Percentiles rank a stretch among this genome's conserved stretches.
These are phyloP conservation scores for Sternotherus odoratus DNA, from an alignment of 2,797 vertebrate species.

Conservation along the genomic window DNA sequence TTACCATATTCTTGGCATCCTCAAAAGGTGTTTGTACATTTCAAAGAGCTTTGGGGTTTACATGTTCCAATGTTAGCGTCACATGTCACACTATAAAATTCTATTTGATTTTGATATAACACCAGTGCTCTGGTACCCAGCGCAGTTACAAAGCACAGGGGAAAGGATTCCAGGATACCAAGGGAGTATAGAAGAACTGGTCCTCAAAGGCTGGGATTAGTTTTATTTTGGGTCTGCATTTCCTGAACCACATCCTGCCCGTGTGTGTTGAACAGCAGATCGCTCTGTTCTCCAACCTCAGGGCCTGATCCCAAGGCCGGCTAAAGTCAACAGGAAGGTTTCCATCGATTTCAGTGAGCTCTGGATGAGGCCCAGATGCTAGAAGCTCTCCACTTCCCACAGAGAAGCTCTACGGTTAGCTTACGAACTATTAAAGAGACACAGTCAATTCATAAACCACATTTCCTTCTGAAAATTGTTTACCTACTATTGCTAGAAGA, in stretches of 20 bases:
- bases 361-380: neutral
- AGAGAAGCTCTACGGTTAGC: neutral
- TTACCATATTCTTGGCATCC: neutral
- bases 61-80: neutral
- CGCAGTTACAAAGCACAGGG: neutral
- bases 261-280: neutral
- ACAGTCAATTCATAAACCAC: neutral
- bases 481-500: neutral
- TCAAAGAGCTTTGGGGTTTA: neutral
- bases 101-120: neutral
- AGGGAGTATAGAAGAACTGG: neutral
- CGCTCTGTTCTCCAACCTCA: neutral
- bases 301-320: neutral
- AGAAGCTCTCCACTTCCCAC: neutral
- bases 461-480: neutral
- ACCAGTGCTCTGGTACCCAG: neutral
- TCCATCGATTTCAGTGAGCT: neutral
- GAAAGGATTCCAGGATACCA: neutral
- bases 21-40: neutral
- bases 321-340: neutral
- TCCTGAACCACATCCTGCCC: neutral
- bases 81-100: neutral
- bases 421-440: neutral
- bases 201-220: neutral
- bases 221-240: neutral